Conservation (phyloP, 2,888 invertebrate species). For the Mesochorus sp. region DNA sequence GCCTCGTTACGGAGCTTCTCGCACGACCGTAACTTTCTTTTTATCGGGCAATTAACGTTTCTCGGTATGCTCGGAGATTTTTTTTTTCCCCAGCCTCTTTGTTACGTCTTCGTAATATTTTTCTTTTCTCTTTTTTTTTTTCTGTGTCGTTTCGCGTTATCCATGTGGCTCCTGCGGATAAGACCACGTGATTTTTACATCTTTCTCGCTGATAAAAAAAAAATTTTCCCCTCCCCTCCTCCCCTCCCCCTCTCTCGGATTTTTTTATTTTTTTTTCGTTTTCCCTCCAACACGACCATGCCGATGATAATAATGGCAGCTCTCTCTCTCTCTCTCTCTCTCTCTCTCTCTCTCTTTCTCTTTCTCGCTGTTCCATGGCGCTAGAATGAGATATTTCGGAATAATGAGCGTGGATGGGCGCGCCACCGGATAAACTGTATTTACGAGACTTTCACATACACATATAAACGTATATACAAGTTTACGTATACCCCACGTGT, state of each 20-base stretch:
- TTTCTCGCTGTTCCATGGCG: no score
- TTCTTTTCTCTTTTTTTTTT: conserved; percentile 13
- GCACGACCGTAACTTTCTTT: conserved; percentile 77
- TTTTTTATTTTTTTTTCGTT: conserved; percentile 62
- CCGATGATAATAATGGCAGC: conserved; percentile 51
- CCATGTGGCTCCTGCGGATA: conserved; percentile 51
- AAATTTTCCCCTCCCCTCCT: not conserved
- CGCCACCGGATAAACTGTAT: conserved; percentile 81
- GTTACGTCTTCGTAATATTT: no score
- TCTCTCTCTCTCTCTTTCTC: no score
- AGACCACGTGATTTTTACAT: conserved; percentile 57
- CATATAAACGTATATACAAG: conserved; percentile 14
- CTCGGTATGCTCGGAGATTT: conserved; percentile 64
- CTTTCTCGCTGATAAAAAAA: conserved; percentile 47
- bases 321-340: no score
- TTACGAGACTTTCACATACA: conserved; percentile 76
- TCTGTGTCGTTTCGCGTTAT: conserved; percentile 28
- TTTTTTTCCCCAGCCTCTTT: no score
- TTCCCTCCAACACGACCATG: conserved; percentile 68
- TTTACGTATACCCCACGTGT: no score
- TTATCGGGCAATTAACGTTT: conserved; percentile 81
- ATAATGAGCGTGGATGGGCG: conserved; percentile 81
- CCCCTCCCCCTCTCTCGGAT: no score
- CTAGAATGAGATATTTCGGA: conserved; percentile 80
- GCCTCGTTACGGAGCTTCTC: conserved; percentile 71